These are phyloP conservation scores for Coluber constrictor DNA, from an alignment of 2,797 vertebrate species.

Conservation along the genomic window DNA sequence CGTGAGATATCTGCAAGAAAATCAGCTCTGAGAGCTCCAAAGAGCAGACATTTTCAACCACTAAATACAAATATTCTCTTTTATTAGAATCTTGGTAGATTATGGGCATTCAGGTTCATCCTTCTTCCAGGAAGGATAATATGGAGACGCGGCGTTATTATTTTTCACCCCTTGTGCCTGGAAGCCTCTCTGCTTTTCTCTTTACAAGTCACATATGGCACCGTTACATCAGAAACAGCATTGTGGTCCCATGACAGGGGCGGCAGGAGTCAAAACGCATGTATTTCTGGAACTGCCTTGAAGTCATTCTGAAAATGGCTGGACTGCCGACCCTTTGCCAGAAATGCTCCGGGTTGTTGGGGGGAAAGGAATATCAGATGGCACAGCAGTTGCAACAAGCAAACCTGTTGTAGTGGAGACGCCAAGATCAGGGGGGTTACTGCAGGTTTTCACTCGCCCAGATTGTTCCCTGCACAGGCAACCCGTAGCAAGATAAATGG, in stretches of 20 bases:
- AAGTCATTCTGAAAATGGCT: background rate
- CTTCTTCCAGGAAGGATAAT: background rate
- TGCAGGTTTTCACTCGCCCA: conserved; percentile 9
- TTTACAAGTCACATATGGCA: background rate
- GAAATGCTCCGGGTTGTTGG: background rate
- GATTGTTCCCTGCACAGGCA: background rate
- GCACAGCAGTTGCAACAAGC: background rate
- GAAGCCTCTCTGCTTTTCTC: background rate
- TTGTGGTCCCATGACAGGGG: background rate
- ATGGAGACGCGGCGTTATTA: background rate
- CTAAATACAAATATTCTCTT: no score
- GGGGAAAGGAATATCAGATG: background rate
- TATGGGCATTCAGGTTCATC: conserved; percentile 30
- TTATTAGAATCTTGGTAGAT: conserved; percentile 43
- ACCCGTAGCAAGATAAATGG: background rate
- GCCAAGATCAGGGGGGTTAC: conserved; percentile 37
- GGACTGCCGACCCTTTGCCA: background rate
- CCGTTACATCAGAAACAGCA: background rate
- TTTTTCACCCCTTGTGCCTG: background rate
- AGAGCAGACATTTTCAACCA: no score
- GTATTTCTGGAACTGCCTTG: background rate
- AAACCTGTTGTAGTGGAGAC: background rate
- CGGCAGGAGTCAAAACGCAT: background rate
- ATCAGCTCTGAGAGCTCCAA: no score
- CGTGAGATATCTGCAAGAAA: no score